These are phyloP conservation scores for Hedya salicella DNA, from an alignment of 2,888 invertebrate genomes.

Conservation along the genomic window DNA sequence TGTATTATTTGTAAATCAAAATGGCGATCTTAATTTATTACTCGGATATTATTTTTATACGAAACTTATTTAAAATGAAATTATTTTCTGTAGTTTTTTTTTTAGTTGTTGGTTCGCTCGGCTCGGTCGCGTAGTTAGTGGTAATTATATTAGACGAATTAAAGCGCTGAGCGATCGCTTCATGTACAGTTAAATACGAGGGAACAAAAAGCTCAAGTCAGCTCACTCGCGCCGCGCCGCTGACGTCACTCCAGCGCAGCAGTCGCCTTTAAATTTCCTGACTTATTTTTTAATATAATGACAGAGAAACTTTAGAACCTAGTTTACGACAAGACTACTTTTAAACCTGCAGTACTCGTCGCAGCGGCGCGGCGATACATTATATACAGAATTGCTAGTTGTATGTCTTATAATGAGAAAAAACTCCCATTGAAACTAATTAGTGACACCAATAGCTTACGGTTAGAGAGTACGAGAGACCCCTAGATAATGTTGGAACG, in stretches of 20 bases:
- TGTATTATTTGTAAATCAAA: constrained; percentile 49
- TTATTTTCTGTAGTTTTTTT: constrained; percentile 54
- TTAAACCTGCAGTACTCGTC: not conserved
- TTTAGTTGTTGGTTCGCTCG: constrained; percentile 48
- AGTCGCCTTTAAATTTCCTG: constrained; percentile 1
- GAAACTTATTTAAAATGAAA: constrained; percentile 56
- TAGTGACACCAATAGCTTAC: constrained; percentile 80
- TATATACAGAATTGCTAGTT: constrained; percentile 56
- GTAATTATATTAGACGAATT: constrained; percentile 65
- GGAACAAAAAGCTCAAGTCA: constrained; percentile 67
- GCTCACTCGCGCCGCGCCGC: constrained; percentile 47
- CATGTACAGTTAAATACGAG: constrained; percentile 66
- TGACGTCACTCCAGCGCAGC: constrained; percentile 46
- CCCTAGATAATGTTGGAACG: constrained; percentile 72
- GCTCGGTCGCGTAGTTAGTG: constrained; percentile 56
- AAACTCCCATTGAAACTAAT: constrained; percentile 63
- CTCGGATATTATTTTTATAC: constrained; percentile 62
- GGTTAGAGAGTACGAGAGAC: constrained; percentile 72
- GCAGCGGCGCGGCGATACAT: constrained; percentile 48
- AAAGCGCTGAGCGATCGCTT: constrained; percentile 56
- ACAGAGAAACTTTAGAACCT: too few relatives aligned
- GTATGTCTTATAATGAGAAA: constrained; percentile 64
- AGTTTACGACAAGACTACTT: not conserved
- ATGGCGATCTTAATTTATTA: constrained; percentile 50
- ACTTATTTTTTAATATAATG: not conserved